Evolutionary conservation across 1,140 invertebrate genomes (phyloP), one percentile per base, ranked within the genome.

Genomic region (Drosophila ficusphila): DNA sequence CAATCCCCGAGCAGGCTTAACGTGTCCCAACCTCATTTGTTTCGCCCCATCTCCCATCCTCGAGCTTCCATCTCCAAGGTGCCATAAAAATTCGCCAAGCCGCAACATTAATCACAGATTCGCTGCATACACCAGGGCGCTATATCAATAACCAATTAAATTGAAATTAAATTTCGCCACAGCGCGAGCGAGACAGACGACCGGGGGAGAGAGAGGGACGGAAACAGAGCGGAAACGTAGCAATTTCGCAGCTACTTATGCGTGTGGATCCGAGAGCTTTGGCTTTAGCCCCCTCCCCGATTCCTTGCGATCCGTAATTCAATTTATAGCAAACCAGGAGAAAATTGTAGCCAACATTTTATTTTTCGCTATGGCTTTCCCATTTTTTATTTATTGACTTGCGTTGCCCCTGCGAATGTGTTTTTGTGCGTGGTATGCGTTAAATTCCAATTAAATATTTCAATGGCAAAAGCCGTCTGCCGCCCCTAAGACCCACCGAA

Each of bases 371-470:
- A 61, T 52, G 60, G 47, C 51, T 56, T 67, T 41, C 16, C 61
- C 58, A 72, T 86, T 69, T 64, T 78, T 82, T 88, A 82, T 88
- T 88, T 82, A 86, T 88, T 82, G 82, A 75, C 82, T 86, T 36
- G 54, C n/a, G 77, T 86, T 36, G 54, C n/a, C 25, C n/a, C 21
- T 38, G 27, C 18, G 9, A 14, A 16, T 64, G 21, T 46, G 29
- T 34, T 4, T 57, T 29, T 39, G 49, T 29, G 64, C 72, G 62
- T 78, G 82, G 73, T 82, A 88, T 88, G 73, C 82, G 82, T 86
- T 86, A 86, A 86, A 86, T 86, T 86, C 78, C 82, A 86, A 86
- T 86, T 88, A 86, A 88, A 86, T 86, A 88, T 88, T 88, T 88
- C 82, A 82, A 82, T 88, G 60, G 62, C 68, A 68, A 64, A 58